Base-by-base conservation (phyloP, 2,888 invertebrate species). In the Portevinia maculata region DNA sequence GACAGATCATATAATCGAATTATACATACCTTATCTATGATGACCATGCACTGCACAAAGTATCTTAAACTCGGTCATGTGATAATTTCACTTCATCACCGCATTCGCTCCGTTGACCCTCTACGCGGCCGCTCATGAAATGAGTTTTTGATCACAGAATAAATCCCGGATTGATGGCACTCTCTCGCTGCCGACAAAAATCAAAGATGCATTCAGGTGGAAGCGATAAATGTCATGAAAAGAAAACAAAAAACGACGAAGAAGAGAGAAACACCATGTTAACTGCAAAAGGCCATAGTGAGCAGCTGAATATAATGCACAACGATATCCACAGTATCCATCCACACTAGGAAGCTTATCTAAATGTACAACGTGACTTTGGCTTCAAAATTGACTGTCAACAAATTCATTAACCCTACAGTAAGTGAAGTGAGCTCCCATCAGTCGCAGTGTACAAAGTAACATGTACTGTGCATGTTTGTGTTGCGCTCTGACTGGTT, bases 361-460 rank as follows among this genome's bases (percentile, higher is more conserved):
- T 11, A 9, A 34, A 67, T 70, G 55, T 34, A 70, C 74, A 67
- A 60, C 79, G 79, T 79, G 79, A 79, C 79, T 74, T 69, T 79
- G 74, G 79, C 74, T 74, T 79, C 79, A 79, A 79, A 79, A 79
- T 79, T 79, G 79, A 74, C 79, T 74, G 69, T 79, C 79, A 79
- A 79, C 79, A 79, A 79, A 79, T 79, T 79, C 79, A 79, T 79
- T 79, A 74, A 79, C 79, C 79, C 70, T 41, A 30, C n/a, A 48
- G 67, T 65, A 67, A 64, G 71, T 53, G 79, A 73, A 53, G 65
- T 71, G 79, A 65, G 44, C 50, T 11, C 17, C 3, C n/a, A 17
- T 1, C 2, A 3, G 7, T 32, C 11, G 46, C 21, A 44, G 7
- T 8, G 19, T 32, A 30, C 21, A 39, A 24, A 17, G 48, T 55